A percentile compares a stretch with the other conserved stretches of the same genome.
phyloP scores from a whole-genome alignment of 2,113 vertebrate genomes.

The Archocentrus centrarchus region DNA sequence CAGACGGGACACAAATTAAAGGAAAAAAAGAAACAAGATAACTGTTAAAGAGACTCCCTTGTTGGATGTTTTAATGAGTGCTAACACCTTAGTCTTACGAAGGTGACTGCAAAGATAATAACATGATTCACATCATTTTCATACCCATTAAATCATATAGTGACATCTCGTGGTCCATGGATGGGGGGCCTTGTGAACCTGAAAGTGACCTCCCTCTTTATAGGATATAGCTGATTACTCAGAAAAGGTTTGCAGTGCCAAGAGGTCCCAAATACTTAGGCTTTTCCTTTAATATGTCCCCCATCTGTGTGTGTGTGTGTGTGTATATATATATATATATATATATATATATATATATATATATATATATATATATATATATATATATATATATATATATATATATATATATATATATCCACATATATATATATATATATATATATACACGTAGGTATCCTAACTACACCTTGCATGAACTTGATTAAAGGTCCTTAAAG shows the following conservation, averaged over 20 bases:
- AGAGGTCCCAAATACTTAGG: background rate
- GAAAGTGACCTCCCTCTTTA: background rate
- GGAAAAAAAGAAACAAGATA: background rate
- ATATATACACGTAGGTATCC: slow-evolving; percentile 13
- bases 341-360: no score
- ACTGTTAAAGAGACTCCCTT: background rate
- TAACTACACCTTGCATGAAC: slow-evolving; percentile 17
- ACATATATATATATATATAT: no score
- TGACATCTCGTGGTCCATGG: background rate
- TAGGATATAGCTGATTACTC: background rate
- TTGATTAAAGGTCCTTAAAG: background rate
- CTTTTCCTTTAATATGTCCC: background rate
- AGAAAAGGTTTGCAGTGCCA: background rate
- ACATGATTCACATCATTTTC: slow-evolving; percentile 1
- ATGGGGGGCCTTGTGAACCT: background rate
- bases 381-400: no score
- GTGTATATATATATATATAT: no score
- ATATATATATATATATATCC: no score
- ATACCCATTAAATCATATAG: background rate
- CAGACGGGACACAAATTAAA: slow-evolving; percentile 6
- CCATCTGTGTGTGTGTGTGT: background rate
- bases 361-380: no score
- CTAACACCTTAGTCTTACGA: background rate
- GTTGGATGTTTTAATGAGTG: background rate
- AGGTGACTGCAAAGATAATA: background rate